A percentile compares a stretch with the other conserved stretches of the same genome.
These are phyloP conservation scores for Aptenodytes patagonicus DNA, from an alignment of 2,113 vertebrate species.

Conservation along the genomic window DNA sequence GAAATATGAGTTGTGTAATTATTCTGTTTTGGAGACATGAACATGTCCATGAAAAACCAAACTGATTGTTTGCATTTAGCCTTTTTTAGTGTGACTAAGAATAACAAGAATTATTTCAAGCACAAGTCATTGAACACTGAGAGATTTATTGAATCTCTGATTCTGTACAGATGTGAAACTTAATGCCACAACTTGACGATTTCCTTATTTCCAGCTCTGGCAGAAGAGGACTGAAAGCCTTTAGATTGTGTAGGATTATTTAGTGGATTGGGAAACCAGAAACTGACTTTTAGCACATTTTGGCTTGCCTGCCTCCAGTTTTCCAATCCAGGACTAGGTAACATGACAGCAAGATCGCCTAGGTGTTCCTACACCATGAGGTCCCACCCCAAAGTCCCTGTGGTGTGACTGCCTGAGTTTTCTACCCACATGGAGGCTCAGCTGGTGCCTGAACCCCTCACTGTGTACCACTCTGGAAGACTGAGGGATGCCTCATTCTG, in stretches of 20 bases:
- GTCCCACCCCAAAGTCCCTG: neutral
- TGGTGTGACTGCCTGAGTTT: neutral
- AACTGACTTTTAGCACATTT: neutral
- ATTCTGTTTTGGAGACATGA: neutral
- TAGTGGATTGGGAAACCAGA: neutral
- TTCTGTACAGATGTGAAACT: neutral
- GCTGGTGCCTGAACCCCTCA: neutral
- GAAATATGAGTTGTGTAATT: neutral
- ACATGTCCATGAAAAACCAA: neutral
- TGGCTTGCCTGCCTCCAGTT: neutral
- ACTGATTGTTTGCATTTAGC: neutral
- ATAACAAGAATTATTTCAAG: neutral
- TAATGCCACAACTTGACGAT: neutral
- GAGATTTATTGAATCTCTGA: neutral
- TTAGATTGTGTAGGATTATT: neutral
- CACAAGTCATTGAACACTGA: neutral
- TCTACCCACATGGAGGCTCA: neutral
- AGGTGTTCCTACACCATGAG: neutral
- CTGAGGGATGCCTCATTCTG: accelerated
- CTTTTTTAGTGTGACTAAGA: neutral
- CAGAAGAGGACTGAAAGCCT: neutral
- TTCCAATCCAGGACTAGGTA: neutral
- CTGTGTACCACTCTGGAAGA: neutral
- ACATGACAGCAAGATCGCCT: neutral
- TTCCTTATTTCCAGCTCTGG: neutral